These are phyloP conservation scores for Limnephilus rhombicus DNA, from an alignment of 2,888 invertebrate genomes.

Conservation along the genomic window DNA sequence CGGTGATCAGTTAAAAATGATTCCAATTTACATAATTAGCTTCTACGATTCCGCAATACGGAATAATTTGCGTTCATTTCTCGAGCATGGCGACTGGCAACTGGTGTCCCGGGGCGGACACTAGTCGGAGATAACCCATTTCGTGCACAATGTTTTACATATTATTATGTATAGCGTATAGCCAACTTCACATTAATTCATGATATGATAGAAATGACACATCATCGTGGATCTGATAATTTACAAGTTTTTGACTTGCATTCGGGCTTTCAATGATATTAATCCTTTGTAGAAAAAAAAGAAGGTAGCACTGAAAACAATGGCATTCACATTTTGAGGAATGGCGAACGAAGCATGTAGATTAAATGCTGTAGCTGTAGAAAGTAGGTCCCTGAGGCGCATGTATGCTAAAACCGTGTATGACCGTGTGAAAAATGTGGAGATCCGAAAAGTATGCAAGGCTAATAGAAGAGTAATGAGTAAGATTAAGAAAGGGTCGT, in stretches of 20 bases:
- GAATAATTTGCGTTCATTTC: constrained; percentile 13
- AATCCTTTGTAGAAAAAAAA: not conserved
- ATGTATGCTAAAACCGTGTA: no score
- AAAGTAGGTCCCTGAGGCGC: no score
- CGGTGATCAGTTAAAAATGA: constrained; percentile 28
- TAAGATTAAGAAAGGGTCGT: no score
- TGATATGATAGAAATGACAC: not conserved
- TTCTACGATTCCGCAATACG: constrained; percentile 24
- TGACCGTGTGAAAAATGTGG: no score
- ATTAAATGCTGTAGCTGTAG: no score
- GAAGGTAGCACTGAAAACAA: no score
- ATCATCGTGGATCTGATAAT: not conserved
- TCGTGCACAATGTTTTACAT: not conserved
- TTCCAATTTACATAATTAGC: constrained; percentile 35
- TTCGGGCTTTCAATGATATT: not conserved
- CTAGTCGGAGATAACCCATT: not conserved
- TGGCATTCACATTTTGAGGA: no score
- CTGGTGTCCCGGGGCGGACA: constrained; percentile 2
- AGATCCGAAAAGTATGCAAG: no score
- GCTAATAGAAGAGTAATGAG: no score
- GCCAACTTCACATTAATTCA: not conserved
- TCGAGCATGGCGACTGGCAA: constrained; percentile 19
- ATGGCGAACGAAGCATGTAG: no score
- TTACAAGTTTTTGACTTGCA: not conserved
- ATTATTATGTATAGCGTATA: not conserved